phyloP scores from a whole-genome alignment of 2,888 invertebrate species.

The Tenthredo mesomela region DNA sequence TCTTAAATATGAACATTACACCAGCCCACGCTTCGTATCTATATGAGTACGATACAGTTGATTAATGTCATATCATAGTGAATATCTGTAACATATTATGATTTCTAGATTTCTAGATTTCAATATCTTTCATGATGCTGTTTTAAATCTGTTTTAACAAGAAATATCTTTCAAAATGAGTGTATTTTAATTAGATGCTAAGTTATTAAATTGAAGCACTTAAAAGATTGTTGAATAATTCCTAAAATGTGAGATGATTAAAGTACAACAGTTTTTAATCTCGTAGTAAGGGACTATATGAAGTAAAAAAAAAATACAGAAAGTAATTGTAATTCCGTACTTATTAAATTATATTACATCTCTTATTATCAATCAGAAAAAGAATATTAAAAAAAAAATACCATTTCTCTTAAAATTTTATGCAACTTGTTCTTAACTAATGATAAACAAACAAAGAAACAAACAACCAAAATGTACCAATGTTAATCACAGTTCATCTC shows the following conservation, averaged over 20 bases:
- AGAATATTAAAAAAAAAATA: neutral
- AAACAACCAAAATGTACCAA: conserved; percentile 5
- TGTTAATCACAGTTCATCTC: conserved; percentile 1
- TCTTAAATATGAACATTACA: conserved; percentile 1
- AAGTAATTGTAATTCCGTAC: neutral
- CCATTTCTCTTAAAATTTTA: neutral
- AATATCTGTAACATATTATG: conserved; percentile 49
- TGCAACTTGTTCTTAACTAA: neutral
- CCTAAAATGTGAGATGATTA: neutral
- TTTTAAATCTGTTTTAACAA: conserved; percentile 40
- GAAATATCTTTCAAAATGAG: conserved; percentile 10
- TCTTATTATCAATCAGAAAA: neutral
- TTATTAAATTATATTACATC: neutral
- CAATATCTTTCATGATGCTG: conserved; percentile 22
- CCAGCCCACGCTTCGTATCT: neutral
- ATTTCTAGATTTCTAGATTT: conserved; percentile 45
- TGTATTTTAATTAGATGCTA: conserved; percentile 22
- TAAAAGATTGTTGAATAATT: conserved; percentile 32
- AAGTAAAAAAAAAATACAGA: neutral
- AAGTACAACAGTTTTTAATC: conserved; percentile 34
- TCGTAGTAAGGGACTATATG: neutral
- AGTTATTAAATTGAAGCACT: conserved; percentile 20
- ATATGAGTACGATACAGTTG: conserved; percentile 23
- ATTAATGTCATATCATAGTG: conserved; percentile 46
- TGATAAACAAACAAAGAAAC: neutral